A percentile compares a stretch with the other conserved stretches of the same genome.
phyloP scores from a whole-genome alignment of 2,888 invertebrate genomes.

The Athripsodes cinereus region DNA sequence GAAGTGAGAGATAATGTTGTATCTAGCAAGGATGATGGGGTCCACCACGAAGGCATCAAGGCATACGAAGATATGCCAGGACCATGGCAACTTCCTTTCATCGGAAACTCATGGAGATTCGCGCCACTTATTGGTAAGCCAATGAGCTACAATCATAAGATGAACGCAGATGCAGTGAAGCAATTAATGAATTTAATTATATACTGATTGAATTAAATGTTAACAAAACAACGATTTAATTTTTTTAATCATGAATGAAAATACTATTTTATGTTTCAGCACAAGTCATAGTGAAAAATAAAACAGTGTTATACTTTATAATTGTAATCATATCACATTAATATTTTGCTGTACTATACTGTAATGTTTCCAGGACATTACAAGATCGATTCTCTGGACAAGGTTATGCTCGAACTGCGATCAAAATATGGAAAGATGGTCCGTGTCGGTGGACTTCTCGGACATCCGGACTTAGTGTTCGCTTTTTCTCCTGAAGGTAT shows the following conservation, averaged over 20 bases:
- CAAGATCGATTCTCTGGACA: conserved; percentile 52
- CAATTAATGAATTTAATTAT: too few relatives aligned
- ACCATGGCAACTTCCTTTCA: conserved; percentile 63
- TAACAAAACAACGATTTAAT: too few relatives aligned
- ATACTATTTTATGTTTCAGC: not conserved
- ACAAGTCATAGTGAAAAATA: too few relatives aligned
- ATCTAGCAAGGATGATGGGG: not conserved
- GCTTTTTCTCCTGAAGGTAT: conserved; percentile 69
- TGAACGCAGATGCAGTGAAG: too few relatives aligned
- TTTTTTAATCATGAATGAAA: too few relatives aligned
- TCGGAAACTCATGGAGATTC: conserved; percentile 79
- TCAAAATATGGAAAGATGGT: conserved; percentile 37
- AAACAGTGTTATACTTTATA: not conserved
- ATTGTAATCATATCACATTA: not conserved
- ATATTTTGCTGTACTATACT: too few relatives aligned
- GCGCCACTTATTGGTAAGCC: conserved; percentile 58
- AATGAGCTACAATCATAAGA: conserved; percentile 38
- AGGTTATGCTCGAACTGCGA: conserved; percentile 47
- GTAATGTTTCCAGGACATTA: conserved; percentile 43
- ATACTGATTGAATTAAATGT: too few relatives aligned
- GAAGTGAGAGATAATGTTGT: conserved; percentile 1
- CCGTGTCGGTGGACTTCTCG: conserved; percentile 62
- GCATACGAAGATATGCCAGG: conserved; percentile 68
- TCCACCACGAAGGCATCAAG: conserved; percentile 28
- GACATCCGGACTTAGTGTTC: conserved; percentile 70